Percentiles rank a stretch among this genome's conserved stretches.
Conservation (phyloP, 2,888 invertebrate species). For the Pharmacophagus antenor region DNA sequence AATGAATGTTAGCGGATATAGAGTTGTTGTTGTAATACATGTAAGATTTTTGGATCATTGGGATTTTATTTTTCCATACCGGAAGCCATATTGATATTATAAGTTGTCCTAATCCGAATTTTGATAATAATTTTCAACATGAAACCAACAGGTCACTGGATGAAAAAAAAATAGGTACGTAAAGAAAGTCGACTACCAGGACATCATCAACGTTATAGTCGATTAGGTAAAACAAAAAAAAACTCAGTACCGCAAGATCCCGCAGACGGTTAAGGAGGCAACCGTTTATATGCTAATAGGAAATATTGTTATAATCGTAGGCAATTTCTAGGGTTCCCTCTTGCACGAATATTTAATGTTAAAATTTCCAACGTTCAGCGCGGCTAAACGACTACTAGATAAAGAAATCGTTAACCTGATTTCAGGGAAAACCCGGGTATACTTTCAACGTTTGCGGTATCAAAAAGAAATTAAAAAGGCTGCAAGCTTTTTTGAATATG, state of each 20-base stretch:
- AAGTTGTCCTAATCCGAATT: too few species aligned
- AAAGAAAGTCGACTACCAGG: not conserved
- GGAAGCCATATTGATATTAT: too few species aligned
- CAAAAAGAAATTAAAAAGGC: constrained; percentile 16
- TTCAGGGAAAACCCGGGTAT: constrained; percentile 20
- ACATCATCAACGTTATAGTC: not conserved
- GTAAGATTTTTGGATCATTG: too few species aligned
- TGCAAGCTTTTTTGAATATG: constrained; percentile 14
- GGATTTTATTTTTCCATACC: too few species aligned
- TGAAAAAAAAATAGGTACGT: too few species aligned
- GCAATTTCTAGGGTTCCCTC: constrained; percentile 25
- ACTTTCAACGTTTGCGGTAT: constrained; percentile 24
- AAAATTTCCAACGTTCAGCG: constrained; percentile 20
- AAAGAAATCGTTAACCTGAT: constrained; percentile 31
- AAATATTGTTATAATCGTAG: constrained; percentile 29
- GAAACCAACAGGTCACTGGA: too few species aligned
- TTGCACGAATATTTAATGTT: constrained; percentile 25
- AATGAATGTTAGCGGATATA: too few species aligned
- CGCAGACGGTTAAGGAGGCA: not conserved
- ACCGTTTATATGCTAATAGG: constrained; percentile 27
- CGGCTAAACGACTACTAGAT: constrained; percentile 26
- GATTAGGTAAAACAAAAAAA: constrained; percentile 6
- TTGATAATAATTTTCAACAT: too few species aligned
- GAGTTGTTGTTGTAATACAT: too few species aligned
- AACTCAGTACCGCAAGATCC: not conserved